Percentiles rank a stretch among this genome's conserved stretches.
These are phyloP conservation scores for Syndactyla subalaris DNA, from an alignment of 2,797 vertebrate species.

Conservation along the genomic window DNA sequence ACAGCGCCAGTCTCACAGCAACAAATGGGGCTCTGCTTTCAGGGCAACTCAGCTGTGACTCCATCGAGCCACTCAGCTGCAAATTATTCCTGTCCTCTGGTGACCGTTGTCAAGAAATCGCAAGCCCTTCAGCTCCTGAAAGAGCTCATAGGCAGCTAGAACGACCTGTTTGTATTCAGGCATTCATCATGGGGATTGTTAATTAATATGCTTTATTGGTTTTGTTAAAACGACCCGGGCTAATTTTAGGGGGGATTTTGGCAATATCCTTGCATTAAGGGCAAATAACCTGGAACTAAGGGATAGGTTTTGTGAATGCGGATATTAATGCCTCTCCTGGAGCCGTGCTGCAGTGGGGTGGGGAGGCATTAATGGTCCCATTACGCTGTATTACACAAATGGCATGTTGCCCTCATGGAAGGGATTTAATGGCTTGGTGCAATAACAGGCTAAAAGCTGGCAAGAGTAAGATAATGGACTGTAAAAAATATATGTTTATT, in stretches of 20 bases:
- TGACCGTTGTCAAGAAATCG: not conserved
- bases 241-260: constrained; percentile 42
- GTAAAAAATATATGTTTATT: constrained; percentile 57
- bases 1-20: not conserved
- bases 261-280: constrained; percentile 21
- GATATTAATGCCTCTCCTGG: constrained; percentile 39
- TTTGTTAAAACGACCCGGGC: constrained; percentile 59
- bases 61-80: not conserved
- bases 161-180: constrained; percentile 14
- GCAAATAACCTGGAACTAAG: constrained; percentile 49
- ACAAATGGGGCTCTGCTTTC: not conserved
- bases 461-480: constrained; percentile 23
- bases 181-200: constrained; percentile 32
- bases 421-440: constrained; percentile 47
- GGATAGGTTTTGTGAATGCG: constrained; percentile 21
- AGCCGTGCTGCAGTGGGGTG: not conserved
- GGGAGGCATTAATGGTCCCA: constrained; percentile 1
- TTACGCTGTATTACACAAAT: constrained; percentile 21
- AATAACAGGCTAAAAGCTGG: not conserved
- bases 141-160: not conserved
- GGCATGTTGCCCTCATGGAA: constrained; percentile 13
- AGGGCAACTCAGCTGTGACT: constrained; percentile 31
- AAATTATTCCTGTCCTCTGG: constrained; percentile 5
- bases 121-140: not conserved
- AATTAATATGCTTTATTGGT: constrained; percentile 53